Evolutionary conservation across 2,888 invertebrate genomes (phyloP), one percentile per base, ranked within the genome.

Genomic region (Blastobasis adustella): DNA sequence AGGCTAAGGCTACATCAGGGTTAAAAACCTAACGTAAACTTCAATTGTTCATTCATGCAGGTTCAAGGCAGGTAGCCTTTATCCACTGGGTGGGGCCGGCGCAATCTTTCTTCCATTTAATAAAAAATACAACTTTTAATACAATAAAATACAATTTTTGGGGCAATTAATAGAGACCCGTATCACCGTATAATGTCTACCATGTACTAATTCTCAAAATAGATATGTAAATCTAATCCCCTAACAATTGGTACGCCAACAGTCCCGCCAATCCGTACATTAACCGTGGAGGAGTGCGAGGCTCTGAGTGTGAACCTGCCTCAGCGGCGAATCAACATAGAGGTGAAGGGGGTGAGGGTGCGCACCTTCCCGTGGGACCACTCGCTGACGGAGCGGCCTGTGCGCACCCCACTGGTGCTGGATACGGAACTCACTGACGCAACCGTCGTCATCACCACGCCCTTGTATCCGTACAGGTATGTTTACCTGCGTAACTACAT

Each of bases 201-300:
- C 23, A 23, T 23, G 23, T 23, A 23, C 23, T 23, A 23, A 2
- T 23, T 23, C 23, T 3, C 23, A 23, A 23, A 3, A 23, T 23
- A 23, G 23, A 3, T 23, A 23, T 23, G 23, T 23, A 3, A 2
- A 23, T 23, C 23, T 23, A 3, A 23, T 23, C 23, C 23, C 2
- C 23, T 2, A 23, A 23, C 23, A 23, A 23, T 23, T 23, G 1
- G 23, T 3, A 23, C 3, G 23, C 23, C 23, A 23, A 23, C 23
- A 23, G 23, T 23, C 23, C 23, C 23, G 23, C 62, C 71, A 1
- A 71, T 64, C 64, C 79, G 79, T 2, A 65, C 64, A 0, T 57
- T 87, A 0, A 87, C 87, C 0, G 75, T 86, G 7, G 87, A 87
- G 59, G 86, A 87, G 57, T 77, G 78, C 47, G 86, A 87, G 0